Base-by-base conservation (phyloP, 2,888 invertebrate genomes). In the Spicauda simplicius region DNA sequence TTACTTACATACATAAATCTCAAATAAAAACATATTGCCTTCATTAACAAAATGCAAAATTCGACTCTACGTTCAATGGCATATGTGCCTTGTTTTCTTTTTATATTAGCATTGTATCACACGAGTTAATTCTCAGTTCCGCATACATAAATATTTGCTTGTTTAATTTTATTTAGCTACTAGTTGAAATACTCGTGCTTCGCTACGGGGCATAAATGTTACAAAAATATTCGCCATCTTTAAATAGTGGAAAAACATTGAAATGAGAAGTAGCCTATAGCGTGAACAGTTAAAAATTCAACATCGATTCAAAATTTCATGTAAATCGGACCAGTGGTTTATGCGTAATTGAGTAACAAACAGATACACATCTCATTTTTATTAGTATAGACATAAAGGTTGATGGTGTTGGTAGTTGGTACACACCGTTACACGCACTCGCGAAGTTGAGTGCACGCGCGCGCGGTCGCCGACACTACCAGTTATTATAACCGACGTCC, bases 381-480 rank as follows among this genome's bases (percentile, higher is more conserved):
- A n/a, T n/a, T n/a, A n/a, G n/a, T n/a, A n/a, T n/a, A n/a, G 70
- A 70, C 70, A 69, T 72, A 62, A 70, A 75, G 70, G 65, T 64
- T 64, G 64, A 59, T 71, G 66, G 72, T 71, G n/a, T n/a, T n/a
- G n/a, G 72, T 79, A 33, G 7, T 37, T 81, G 78, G 82, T 78
- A 79, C 76, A 79, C 87, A 88, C 89, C 88, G 89, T 91, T 91
- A 90, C 83, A 85, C 86, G 88, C 82, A 87, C 86, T 86, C 80
- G 82, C 79, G 74, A 86, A 87, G 90, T 90, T 90, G 90, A 92
- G 85, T 90, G 91, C 90, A 86, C 91, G 87, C 81, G 80, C 81
- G 78, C 74, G 83, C 90, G 92, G 92, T 91, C 91, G 92, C 86
- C 91, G 91, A 92, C 92, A 80, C 84, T 81, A 77, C 75, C 80